A percentile compares a stretch with the other conserved stretches of the same genome.
These are phyloP conservation scores for Asarcornis scutulata DNA, from an alignment of 2,113 vertebrate species.

Conservation along the genomic window DNA sequence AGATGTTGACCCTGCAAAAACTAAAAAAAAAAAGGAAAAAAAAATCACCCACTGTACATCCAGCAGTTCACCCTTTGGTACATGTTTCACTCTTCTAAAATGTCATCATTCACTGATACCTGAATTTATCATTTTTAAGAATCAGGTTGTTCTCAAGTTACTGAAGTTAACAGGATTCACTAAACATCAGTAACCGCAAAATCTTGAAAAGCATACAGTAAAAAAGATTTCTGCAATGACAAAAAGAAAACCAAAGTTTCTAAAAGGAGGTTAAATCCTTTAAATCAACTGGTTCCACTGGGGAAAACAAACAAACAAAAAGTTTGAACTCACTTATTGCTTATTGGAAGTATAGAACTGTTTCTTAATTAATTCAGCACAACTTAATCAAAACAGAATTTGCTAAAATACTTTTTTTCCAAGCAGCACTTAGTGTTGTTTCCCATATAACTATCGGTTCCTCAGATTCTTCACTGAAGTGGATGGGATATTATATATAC, in stretches of 20 bases:
- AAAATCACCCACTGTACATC: background rate
- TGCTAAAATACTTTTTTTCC: background rate
- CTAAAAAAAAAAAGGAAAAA: background rate
- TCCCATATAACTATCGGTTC: background rate
- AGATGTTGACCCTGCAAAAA: slow-evolving; percentile 65
- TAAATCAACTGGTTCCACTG: background rate
- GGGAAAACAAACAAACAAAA: background rate
- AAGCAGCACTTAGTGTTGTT: background rate
- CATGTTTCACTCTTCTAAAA: background rate
- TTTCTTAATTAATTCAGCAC: background rate
- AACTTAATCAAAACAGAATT: background rate
- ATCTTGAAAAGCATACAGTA: background rate
- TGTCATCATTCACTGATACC: accelerated
- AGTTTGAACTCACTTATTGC: background rate
- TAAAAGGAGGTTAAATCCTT: background rate
- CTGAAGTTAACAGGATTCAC: background rate
- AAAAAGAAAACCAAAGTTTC: background rate
- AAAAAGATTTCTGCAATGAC: background rate
- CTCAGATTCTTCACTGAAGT: background rate
- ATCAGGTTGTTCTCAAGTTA: background rate
- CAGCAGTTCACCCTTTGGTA: accelerated
- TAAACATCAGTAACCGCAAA: accelerated
- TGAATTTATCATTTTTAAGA: background rate
- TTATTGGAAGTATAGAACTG: background rate
- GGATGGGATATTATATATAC: background rate